These are phyloP conservation scores for Pemphigus obesinymphae DNA, from an alignment of 1,140 invertebrate genomes.

Conservation along the genomic window DNA sequence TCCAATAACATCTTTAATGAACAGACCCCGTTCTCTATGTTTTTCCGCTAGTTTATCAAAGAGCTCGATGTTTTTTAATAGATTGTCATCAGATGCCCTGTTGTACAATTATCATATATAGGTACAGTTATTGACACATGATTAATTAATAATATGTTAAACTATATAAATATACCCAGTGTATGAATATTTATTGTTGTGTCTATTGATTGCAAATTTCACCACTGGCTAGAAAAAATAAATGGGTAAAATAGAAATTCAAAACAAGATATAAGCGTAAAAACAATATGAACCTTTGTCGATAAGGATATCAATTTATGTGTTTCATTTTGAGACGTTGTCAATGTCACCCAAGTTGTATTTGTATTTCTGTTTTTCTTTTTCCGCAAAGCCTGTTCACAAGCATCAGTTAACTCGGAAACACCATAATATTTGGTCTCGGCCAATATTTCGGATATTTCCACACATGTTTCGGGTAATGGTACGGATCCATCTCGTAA, in stretches of 20 bases:
- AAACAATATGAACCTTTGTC: constrained; percentile 61
- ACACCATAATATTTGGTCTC: constrained; percentile 98
- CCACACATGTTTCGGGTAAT: constrained; percentile 84
- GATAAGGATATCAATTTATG: constrained; percentile 83
- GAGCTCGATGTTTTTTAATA: constrained; percentile 96
- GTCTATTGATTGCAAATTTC: constrained; percentile 93
- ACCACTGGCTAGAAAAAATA: constrained; percentile 74
- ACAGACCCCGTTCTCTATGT: constrained; percentile 91
- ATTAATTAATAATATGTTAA: background rate
- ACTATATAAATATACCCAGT: constrained; percentile 63
- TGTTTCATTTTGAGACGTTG: constrained; percentile 91
- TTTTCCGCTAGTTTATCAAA: constrained; percentile 95
- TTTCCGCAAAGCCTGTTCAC: constrained; percentile 71
- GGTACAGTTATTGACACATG: background rate
- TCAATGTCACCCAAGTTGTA: constrained; percentile 90
- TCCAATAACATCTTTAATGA: constrained; percentile 97
- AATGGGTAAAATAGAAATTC: background rate
- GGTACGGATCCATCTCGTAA: constrained; percentile 88
- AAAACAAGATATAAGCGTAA: background rate
- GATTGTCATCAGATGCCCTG: constrained; percentile 95
- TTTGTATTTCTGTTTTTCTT: constrained; percentile 77
- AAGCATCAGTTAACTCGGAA: constrained; percentile 75
- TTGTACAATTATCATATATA: constrained; percentile 44
- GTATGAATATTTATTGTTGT: constrained; percentile 99
- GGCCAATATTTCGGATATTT: constrained; percentile 78